Evolutionary conservation across 2,113 vertebrate species (phyloP).

Genomic region (Cygnus atratus): DNA sequence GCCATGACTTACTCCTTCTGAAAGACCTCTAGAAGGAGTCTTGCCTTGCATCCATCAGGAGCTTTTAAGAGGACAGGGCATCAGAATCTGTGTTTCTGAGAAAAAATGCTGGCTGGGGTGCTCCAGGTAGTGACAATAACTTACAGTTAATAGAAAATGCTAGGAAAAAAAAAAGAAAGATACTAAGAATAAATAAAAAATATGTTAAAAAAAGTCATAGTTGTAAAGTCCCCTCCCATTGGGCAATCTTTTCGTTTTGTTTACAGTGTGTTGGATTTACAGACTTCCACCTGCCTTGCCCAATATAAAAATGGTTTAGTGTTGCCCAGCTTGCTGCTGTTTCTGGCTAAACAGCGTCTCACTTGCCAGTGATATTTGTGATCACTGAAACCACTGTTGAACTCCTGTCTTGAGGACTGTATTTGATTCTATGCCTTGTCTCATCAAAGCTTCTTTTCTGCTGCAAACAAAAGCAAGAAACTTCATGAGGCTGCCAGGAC

Average conservation of each 20-base stretch:
- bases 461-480: background rate
- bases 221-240: background rate
- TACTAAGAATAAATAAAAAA: background rate
- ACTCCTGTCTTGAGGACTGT: background rate
- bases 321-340: background rate
- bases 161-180: background rate
- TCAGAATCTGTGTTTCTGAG: background rate
- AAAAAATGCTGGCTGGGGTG: background rate
- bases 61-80: background rate
- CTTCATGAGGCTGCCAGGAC: background rate
- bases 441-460: background rate
- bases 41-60: background rate
- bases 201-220: background rate
- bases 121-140: background rate
- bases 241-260: background rate
- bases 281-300: background rate
- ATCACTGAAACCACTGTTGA: background rate
- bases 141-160: background rate
- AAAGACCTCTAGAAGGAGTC: background rate
- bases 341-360: background rate
- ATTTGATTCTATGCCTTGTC: background rate
- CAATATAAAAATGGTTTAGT: background rate
- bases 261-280: background rate
- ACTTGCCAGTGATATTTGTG: background rate
- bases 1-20: too few relatives aligned